A percentile compares a stretch with the other conserved stretches of the same genome.
These are phyloP conservation scores for Lepus oiostolus DNA, from an alignment of 2,797 vertebrate genomes.

Conservation along the genomic window DNA sequence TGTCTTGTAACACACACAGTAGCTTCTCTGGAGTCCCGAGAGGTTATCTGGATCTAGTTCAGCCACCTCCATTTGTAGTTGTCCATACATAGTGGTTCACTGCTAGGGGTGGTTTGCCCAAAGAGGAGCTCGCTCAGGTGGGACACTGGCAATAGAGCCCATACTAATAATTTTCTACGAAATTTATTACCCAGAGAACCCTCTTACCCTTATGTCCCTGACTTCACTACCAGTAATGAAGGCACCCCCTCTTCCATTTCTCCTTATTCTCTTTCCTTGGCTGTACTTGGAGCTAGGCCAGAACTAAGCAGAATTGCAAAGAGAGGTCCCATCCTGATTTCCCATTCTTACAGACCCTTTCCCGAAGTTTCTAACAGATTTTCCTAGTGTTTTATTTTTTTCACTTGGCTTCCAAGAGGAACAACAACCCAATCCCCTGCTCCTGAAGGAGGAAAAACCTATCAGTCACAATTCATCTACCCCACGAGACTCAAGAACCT, in stretches of 20 bases:
- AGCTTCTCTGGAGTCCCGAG: not conserved
- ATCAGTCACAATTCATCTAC: not conserved
- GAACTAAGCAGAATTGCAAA: conserved; percentile 12
- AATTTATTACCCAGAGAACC: not conserved
- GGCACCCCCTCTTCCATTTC: accelerated
- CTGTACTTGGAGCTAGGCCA: not conserved
- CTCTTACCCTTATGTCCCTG: not conserved
- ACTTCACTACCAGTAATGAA: not conserved
- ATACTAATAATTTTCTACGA: not conserved
- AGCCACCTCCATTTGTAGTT: not conserved
- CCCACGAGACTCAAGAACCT: not conserved
- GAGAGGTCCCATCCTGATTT: not conserved
- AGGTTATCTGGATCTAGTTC: not conserved
- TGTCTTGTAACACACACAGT: not conserved
- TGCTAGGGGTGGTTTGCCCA: not conserved
- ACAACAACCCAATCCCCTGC: not conserved
- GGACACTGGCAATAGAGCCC: not conserved
- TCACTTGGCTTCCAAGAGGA: not conserved
- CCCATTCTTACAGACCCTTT: not conserved
- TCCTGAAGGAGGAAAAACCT: not conserved
- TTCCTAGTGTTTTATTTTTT: not conserved
- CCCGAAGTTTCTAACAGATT: not conserved
- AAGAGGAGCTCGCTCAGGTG: not conserved
- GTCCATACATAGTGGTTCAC: not conserved
- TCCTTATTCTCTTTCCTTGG: not conserved